Evolutionary conservation across 2,888 invertebrate genomes (phyloP).

Genomic region (Athalia circularis): DNA sequence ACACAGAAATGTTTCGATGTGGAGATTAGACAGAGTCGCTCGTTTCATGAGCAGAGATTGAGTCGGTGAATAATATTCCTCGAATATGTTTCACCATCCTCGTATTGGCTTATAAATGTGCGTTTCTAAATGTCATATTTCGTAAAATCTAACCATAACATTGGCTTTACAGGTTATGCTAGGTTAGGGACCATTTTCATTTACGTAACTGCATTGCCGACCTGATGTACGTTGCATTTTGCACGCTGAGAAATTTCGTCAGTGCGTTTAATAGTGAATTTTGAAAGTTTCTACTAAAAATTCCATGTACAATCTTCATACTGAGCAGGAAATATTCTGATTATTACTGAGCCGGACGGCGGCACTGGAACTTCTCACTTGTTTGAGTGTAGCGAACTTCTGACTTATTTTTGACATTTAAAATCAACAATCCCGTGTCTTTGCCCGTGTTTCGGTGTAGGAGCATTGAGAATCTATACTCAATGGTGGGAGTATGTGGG

Average conservation of each 20-base stretch:
- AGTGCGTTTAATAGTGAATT: slow-evolving; percentile 62
- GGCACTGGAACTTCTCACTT: slow-evolving; percentile 28
- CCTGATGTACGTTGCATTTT: slow-evolving; percentile 68
- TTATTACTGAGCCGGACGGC: background rate
- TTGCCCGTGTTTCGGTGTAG: no score
- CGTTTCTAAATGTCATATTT: background rate
- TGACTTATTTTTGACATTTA: background rate
- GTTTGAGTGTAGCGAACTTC: background rate
- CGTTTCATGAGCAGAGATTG: no score
- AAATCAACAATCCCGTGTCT: background rate
- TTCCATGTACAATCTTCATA: slow-evolving; percentile 55
- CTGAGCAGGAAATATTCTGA: slow-evolving; percentile 22
- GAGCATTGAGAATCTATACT: no score
- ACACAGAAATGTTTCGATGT: no score
- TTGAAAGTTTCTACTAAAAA: slow-evolving; percentile 53
- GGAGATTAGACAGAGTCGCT: no score
- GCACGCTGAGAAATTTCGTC: slow-evolving; percentile 60
- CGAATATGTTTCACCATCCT: background rate
- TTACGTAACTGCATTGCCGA: slow-evolving; percentile 59
- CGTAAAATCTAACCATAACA: background rate
- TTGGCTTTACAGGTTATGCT: slow-evolving; percentile 54
- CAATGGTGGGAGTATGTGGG: no score
- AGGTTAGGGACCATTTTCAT: slow-evolving; percentile 56
- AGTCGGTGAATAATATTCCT: background rate
- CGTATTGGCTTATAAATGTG: background rate